These are phyloP conservation scores for Pomacea maculata DNA, from an alignment of 1,140 invertebrate genomes.

Conservation along the genomic window DNA sequence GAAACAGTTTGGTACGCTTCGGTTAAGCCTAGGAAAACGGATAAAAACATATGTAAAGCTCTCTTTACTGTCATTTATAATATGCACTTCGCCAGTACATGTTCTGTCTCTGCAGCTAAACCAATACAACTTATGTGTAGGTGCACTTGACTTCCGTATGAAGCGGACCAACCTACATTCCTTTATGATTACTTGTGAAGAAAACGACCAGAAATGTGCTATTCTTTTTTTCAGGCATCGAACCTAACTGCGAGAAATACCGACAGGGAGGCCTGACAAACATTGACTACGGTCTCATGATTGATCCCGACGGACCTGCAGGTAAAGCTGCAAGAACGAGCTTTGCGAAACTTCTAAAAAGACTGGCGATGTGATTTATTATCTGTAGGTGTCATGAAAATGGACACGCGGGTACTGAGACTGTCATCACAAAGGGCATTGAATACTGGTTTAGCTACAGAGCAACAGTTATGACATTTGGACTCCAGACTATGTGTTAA, in stretches of 20 bases:
- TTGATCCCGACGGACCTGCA: conserved; percentile 45
- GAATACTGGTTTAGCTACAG: too few relatives aligned
- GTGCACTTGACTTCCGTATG: not conserved
- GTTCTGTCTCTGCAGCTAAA: not conserved
- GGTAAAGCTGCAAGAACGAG: not conserved
- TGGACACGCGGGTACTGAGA: too few relatives aligned
- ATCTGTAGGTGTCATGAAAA: too few relatives aligned
- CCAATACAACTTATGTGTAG: not conserved
- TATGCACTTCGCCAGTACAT: not conserved
- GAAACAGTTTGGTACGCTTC: conserved; percentile 19
- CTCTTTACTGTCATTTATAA: not conserved
- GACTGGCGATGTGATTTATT: too few relatives aligned
- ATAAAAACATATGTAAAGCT: too few relatives aligned
- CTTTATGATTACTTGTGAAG: not conserved
- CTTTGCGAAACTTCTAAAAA: too few relatives aligned
- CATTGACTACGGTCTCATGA: conserved; percentile 30
- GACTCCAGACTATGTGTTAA: too few relatives aligned
- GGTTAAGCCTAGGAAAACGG: too few relatives aligned
- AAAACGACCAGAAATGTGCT: not conserved
- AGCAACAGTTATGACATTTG: too few relatives aligned
- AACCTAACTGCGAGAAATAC: conserved; percentile 40
- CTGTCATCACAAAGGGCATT: too few relatives aligned
- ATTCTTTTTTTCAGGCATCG: conserved; percentile 31
- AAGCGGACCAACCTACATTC: too few relatives aligned
- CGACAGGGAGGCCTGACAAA: conserved; percentile 13